These are phyloP conservation scores for Trissolcus basalis DNA, from an alignment of 1,140 invertebrate species.

Conservation along the genomic window DNA sequence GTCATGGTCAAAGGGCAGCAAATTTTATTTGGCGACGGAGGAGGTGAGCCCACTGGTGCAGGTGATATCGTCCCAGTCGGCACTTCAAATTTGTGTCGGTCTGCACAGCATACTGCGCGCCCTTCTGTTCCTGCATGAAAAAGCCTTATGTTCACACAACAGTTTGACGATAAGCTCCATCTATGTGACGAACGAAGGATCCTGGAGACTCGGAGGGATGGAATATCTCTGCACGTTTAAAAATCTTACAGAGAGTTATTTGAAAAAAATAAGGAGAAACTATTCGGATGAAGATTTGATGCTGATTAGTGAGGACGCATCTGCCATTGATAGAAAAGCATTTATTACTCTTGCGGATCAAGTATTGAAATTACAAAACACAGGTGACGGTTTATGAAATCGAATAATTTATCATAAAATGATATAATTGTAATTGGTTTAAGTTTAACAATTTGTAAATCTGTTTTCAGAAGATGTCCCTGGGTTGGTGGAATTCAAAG, in stretches of 20 bases:
- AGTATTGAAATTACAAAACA: constrained; percentile 80
- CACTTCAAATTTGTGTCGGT: constrained; percentile 86
- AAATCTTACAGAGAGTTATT: constrained; percentile 81
- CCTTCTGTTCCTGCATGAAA: constrained; percentile 87
- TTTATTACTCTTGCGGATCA: constrained; percentile 87
- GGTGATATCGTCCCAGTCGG: constrained; percentile 79
- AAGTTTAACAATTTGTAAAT: too few species aligned
- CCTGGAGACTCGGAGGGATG: constrained; percentile 88
- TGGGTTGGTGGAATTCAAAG: constrained; percentile 81
- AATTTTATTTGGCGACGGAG: constrained; percentile 86
- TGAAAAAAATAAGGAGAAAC: constrained; percentile 82
- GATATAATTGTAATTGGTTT: too few species aligned
- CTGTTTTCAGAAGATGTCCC: constrained; percentile 80
- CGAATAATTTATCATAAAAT: too few species aligned
- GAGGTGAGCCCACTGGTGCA: constrained; percentile 83
- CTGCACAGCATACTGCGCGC: constrained; percentile 85
- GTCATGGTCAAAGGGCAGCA: constrained; percentile 85
- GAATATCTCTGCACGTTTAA: constrained; percentile 85
- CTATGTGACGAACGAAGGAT: constrained; percentile 87
- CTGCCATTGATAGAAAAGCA: constrained; percentile 85
- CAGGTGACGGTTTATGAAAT: too few species aligned
- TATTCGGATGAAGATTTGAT: constrained; percentile 80
- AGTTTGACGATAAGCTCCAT: constrained; percentile 87
- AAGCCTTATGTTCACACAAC: constrained; percentile 86
- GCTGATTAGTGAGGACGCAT: constrained; percentile 67